Conservation (phyloP, 2,113 vertebrate species). For the Chionomys nivalis region DNA sequence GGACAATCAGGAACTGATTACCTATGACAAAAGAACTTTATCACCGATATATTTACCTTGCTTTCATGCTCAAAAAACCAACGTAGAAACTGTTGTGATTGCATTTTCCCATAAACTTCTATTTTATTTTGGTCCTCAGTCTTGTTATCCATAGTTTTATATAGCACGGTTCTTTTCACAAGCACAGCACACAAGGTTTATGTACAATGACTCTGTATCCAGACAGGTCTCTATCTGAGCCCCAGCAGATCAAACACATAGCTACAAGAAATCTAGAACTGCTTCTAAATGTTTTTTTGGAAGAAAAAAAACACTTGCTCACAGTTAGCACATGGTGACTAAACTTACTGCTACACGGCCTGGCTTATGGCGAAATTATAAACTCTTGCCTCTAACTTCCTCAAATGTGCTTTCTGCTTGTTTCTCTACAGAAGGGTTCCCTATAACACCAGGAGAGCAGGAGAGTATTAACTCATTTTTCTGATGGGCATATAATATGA, state of each 20-base stretch:
- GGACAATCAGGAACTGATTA: not conserved
- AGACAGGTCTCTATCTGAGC: not conserved
- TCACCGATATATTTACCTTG: constrained; percentile 15
- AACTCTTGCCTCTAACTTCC: not conserved
- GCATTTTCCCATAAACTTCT: constrained; percentile 1
- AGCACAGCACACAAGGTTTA: not conserved
- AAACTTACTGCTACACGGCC: not conserved
- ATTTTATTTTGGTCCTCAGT: constrained; percentile 16
- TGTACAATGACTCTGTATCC: not conserved
- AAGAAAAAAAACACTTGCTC: constrained; percentile 1
- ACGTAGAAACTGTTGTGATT: not conserved
- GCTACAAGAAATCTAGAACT: not conserved
- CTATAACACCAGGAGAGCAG: not conserved
- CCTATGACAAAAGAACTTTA: not conserved
- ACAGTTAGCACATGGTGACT: not conserved
- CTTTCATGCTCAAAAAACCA: constrained; percentile 54
- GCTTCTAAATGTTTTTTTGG: not conserved
- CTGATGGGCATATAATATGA: not conserved
- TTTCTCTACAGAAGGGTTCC: not conserved
- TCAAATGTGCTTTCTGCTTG: not conserved
- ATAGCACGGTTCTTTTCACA: not conserved
- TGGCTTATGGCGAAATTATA: not conserved
- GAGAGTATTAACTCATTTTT: not conserved
- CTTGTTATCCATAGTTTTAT: not conserved
- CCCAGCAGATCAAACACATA: not conserved